Evolutionary conservation across 2,888 invertebrate genomes (phyloP).

Genomic region (Aphrophora alni): DNA sequence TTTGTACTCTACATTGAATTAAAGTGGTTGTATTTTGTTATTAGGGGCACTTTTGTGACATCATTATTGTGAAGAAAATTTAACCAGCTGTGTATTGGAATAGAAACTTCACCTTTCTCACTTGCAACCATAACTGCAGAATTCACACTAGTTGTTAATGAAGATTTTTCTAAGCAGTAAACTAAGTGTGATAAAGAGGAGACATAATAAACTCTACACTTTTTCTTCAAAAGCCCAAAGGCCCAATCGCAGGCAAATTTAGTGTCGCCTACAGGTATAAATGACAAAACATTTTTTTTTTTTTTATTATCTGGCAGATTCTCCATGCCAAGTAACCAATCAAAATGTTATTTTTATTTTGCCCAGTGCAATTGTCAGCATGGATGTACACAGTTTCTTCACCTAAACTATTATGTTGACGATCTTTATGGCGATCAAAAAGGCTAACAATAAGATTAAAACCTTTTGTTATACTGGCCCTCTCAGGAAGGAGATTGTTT

Average conservation of each 20-base stretch:
- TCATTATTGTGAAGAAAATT: not conserved
- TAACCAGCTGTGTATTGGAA: not conserved
- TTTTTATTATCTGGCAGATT: not conserved
- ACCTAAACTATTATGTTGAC: not conserved
- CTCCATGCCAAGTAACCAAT: conserved; percentile 10
- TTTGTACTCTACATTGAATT: not conserved
- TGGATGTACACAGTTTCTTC: conserved; percentile 25
- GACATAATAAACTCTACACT: not conserved
- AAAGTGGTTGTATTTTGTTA: not conserved
- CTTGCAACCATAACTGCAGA: not conserved
- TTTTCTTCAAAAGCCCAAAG: not conserved
- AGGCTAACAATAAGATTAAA: conserved; percentile 38
- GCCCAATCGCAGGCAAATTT: not conserved
- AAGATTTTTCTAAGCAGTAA: not conserved
- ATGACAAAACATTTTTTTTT: not conserved
- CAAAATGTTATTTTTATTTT: conserved; percentile 41
- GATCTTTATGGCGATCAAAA: conserved; percentile 25
- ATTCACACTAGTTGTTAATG: not conserved
- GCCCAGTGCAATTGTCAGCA: conserved; percentile 38
- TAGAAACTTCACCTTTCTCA: not conserved
- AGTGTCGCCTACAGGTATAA: not conserved
- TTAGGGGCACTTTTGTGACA: not conserved
- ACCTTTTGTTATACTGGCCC: conserved; percentile 27
- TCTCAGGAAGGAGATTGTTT: conserved; percentile 39
- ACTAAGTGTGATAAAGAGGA: not conserved